Base-by-base conservation (phyloP, 2,113 vertebrate genomes). In the Callorhinus ursinus region DNA sequence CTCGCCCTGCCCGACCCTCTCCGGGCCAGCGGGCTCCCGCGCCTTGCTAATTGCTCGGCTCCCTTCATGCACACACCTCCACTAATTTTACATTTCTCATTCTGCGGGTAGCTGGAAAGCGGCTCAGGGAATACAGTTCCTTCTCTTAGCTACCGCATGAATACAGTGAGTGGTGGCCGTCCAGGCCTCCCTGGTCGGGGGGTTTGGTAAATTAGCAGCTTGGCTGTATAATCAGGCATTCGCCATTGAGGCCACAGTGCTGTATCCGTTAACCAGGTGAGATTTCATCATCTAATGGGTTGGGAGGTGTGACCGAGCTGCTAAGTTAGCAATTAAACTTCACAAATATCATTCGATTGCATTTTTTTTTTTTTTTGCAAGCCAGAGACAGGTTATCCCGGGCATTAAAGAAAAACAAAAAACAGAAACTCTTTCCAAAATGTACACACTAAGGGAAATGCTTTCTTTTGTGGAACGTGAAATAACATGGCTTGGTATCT, bases 61-160 rank as follows among this genome's bases (percentile, higher is more conserved):
- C 99, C 98, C 99, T 99, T 99, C 99, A 99, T 99, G 98, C 99
- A 98, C 99, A 99, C 99, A 99, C 99, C 99, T 99, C 98, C 99
- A 98, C 99, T 99, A 99, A 99, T 99, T 99, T 99, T 99, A 99
- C 99, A 99, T 99, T 99, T 99, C 99, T 99, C 99, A 99, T 99
- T 99, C 99, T 98, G 99, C 98, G 98, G 99, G 99, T 99, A 99
- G 98, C 98, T 99, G 98, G 99, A 98, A 98, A 99, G 98, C 98
- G 99, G 99, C 99, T 99, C 98, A 96, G 99, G 99, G 99, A 99
- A 99, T 98, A 99, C 98, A 98, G 99, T 98, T 98, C 98, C 98
- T 99, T 99, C 98, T 99, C 99, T 99, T 99, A 98, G 99, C 98
- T 99, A 99, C 99, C 98, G 99, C 99, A 99, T 99, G 99, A 99